Percentiles rank a stretch among this genome's conserved stretches.
Conservation (phyloP, 2,888 invertebrate species). For the Acleris cristana region DNA sequence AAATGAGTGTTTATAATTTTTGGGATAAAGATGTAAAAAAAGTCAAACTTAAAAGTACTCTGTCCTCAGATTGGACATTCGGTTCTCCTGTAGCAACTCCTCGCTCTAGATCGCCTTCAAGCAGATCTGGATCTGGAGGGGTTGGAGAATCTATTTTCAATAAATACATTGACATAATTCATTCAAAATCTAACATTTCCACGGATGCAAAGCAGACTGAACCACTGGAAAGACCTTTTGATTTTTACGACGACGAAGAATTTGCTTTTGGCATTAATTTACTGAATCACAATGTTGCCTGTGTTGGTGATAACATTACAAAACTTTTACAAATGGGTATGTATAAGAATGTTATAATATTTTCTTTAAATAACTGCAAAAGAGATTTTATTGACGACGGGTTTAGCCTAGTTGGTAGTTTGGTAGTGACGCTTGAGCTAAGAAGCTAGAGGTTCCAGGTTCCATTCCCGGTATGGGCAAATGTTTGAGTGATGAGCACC, state of each 20-base stretch:
- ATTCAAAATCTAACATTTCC: constrained; percentile 64
- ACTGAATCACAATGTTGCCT: constrained; percentile 75
- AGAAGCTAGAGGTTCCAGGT: too few species aligned
- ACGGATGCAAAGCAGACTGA: constrained; percentile 58
- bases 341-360: constrained; percentile 1
- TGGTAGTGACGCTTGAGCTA: too few species aligned
- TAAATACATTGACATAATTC: constrained; percentile 67
- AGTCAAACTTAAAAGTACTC: constrained; percentile 38
- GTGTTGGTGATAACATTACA: constrained; percentile 73
- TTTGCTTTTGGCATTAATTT: constrained; percentile 76
- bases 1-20: constrained; percentile 57
- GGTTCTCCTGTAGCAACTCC: constrained; percentile 53
- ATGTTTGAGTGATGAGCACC: too few species aligned
- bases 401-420: too few species aligned
- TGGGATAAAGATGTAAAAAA: constrained; percentile 53
- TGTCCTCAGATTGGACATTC: constrained; percentile 53
- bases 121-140: constrained; percentile 39
- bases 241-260: constrained; percentile 76
- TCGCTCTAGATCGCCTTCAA: constrained; percentile 55
- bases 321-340: constrained; percentile 76
- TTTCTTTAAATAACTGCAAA: background rate
- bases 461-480: too few species aligned
- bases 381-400: background rate
- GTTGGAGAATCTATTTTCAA: constrained; percentile 63
- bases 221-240: constrained; percentile 66